These are phyloP conservation scores for Amphiduros pacificus DNA, from an alignment of 2,888 invertebrate genomes.

Conservation along the genomic window DNA sequence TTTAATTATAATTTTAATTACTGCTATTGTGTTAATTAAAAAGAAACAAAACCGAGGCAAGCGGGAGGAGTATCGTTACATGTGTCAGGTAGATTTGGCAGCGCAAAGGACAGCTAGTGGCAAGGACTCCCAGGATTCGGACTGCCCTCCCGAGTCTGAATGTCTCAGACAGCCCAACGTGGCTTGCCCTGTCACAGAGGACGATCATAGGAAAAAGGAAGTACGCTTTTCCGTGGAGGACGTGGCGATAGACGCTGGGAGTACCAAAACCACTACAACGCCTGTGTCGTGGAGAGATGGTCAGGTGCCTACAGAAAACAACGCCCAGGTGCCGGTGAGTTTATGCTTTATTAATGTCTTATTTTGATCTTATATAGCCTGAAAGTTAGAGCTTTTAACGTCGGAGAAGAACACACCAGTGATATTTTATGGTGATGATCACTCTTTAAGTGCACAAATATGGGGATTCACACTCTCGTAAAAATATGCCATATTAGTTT, in stretches of 20 bases:
- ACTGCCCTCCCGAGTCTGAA: background rate
- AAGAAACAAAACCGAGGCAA: conserved; percentile 10
- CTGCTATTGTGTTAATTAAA: conserved; percentile 13
- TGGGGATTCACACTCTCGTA: too few relatives aligned
- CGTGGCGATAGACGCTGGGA: too few relatives aligned
- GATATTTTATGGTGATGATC: too few relatives aligned
- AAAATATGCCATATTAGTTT: too few relatives aligned
- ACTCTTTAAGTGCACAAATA: too few relatives aligned
- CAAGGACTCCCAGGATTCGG: background rate
- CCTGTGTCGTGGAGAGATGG: too few relatives aligned
- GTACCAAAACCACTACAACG: too few relatives aligned
- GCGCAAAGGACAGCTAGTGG: background rate
- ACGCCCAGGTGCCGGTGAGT: background rate
- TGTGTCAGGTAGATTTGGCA: conserved; percentile 12
- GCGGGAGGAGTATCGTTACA: conserved; percentile 17
- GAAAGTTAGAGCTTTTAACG: too few relatives aligned
- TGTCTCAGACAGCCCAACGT: background rate
- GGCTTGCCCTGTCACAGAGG: background rate
- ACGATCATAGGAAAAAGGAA: background rate
- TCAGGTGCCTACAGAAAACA: too few relatives aligned
- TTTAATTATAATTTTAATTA: conserved; percentile 2
- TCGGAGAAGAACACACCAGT: too few relatives aligned
- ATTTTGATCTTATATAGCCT: too few relatives aligned
- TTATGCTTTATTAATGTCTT: too few relatives aligned
- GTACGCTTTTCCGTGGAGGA: conserved; percentile 1